Evolutionary conservation across 37 sponge, comb jelly and placozoan species (phyloP).

Genomic region (Sycon ciliatum): DNA sequence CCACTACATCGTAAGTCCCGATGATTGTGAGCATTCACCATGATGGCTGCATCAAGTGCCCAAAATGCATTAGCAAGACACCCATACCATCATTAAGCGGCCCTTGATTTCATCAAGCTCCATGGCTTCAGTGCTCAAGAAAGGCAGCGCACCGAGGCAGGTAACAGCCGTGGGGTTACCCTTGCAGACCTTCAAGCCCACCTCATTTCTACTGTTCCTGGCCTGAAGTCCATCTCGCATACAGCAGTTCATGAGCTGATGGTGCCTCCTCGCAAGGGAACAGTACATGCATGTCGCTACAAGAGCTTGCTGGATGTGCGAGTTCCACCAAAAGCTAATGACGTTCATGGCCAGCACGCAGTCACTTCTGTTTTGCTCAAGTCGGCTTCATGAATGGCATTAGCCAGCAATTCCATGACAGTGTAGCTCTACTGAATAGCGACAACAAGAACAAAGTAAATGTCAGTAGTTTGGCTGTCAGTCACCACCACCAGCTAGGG

Average conservation of each 20-base stretch:
- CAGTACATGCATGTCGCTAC: not conserved
- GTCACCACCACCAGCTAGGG: slow-evolving; percentile 8
- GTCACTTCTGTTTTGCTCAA: no score
- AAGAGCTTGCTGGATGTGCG: slow-evolving; percentile 2
- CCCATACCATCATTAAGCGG: no score
- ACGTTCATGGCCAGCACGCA: no score
- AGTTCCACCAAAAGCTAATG: slow-evolving; percentile 5
- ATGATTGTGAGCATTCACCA: no score
- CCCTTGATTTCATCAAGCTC: slow-evolving; percentile 15
- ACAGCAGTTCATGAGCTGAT: slow-evolving; percentile 12
- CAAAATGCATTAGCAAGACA: no score
- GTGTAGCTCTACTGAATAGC: not conserved
- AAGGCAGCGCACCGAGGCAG: not conserved
- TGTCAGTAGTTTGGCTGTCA: slow-evolving; percentile 16
- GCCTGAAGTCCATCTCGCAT: not conserved
- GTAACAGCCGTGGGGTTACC: slow-evolving; percentile 8
- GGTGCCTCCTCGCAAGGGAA: slow-evolving; percentile 12
- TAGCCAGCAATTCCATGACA: not conserved
- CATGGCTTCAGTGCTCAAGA: slow-evolving; percentile 20
- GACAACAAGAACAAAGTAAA: slow-evolving; percentile 23
- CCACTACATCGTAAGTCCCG: no score
- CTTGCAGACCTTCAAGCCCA: slow-evolving; percentile 11
- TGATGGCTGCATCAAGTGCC: no score
- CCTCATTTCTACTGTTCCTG: slow-evolving; percentile 3
- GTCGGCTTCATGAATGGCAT: slow-evolving; percentile 6